A percentile compares a stretch with the other conserved stretches of the same genome.
phyloP scores from a whole-genome alignment of 2,797 vertebrate species.

The Hephaestus fuliginosus region DNA sequence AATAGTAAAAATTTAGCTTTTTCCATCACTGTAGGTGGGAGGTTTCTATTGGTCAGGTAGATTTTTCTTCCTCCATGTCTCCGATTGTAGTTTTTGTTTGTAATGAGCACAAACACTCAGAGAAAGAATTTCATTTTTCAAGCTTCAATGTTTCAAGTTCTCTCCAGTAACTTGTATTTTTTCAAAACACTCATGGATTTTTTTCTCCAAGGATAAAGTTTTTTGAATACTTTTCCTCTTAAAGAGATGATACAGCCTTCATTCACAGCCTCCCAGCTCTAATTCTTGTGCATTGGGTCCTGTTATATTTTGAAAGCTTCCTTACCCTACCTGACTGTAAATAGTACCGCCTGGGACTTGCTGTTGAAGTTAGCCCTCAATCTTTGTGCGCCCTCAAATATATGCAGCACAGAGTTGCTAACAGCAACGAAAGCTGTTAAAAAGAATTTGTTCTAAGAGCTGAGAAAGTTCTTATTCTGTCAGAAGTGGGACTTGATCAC shows the following conservation, averaged over 20 bases:
- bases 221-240: conserved; percentile 53
- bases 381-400: conserved; percentile 19
- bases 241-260: conserved; percentile 56
- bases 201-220: conserved; percentile 59
- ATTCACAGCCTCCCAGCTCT: conserved; percentile 47
- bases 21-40: not conserved
- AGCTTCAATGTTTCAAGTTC: conserved; percentile 28
- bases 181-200: conserved; percentile 35
- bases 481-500: conserved; percentile 41
- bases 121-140: conserved; percentile 21
- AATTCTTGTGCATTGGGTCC: conserved; percentile 47
- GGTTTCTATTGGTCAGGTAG: not conserved
- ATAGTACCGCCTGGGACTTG: conserved; percentile 20
- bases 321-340: conserved; percentile 49
- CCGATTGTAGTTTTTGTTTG: conserved; percentile 12
- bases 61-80: conserved; percentile 7
- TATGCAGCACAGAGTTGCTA: conserved; percentile 23
- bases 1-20: not conserved
- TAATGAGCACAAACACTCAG: conserved; percentile 29
- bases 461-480: conserved; percentile 19
- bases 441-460: conserved; percentile 19
- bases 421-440: conserved; percentile 23
- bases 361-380: conserved; percentile 35
- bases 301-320: conserved; percentile 51
- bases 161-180: conserved; percentile 21